Evolutionary conservation across 2,888 invertebrate genomes (phyloP), one percentile per base, ranked within the genome.

Genomic region (Metopia argyrocephala): DNA sequence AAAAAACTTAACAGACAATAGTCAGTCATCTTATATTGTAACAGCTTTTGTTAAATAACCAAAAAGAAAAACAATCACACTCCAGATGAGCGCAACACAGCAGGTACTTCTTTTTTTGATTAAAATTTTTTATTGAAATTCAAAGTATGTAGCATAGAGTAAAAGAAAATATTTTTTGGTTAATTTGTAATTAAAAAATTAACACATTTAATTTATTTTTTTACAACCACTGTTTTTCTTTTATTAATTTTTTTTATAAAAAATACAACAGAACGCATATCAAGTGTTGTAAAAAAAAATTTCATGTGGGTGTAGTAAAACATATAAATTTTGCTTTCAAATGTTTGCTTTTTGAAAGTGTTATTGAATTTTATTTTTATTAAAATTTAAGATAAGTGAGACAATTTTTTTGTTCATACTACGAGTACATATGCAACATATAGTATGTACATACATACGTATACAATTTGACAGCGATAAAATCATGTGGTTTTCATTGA

Each of bases 401-500:
- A 12, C 38, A 38, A 3, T 12, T 38, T 38, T 38, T 38, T 9
- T 15, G 9, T 38, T 38, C 9, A 38, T n/a, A n/a, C n/a, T n/a
- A n/a, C n/a, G n/a, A n/a, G n/a, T n/a, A n/a, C n/a, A n/a, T n/a
- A n/a, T n/a, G n/a, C n/a, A n/a, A n/a, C n/a, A n/a, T n/a, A n/a
- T n/a, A n/a, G n/a, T n/a, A n/a, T n/a, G n/a, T n/a, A n/a, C n/a
- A n/a, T n/a, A n/a, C n/a, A n/a, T n/a, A n/a, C n/a, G n/a, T n/a
- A n/a, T n/a, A n/a, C n/a, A n/a, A n/a, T n/a, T n/a, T n/a, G n/a
- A 38, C 38, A 15, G 38, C 38, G 38, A 38, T 38, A 38, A 38
- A 15, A 38, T 38, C 38, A 3, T 66, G 78, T 62, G 54, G 71
- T 66, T 78, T 61, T 48, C 78, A 66, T 73, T 78, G 78, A 78